Base-by-base conservation (phyloP, 2,888 invertebrate species). In the Torymus aiolomorphi region DNA sequence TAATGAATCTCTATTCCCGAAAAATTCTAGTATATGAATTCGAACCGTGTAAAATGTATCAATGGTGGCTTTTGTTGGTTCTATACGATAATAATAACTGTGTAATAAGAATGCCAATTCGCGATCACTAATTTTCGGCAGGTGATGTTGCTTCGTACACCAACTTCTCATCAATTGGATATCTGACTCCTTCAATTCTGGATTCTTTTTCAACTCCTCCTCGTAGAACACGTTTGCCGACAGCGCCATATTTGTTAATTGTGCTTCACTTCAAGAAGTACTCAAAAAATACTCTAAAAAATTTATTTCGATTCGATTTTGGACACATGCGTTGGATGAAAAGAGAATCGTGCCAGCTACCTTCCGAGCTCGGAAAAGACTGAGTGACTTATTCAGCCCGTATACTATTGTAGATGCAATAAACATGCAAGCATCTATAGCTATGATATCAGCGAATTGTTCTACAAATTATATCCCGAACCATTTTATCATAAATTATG, bases 11-110 rank as follows among this genome's bases (percentile, higher is more conserved):
- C 94, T 75, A 51, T 83, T 82, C 2, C 65, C 56, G 57, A 87
- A 87, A 62, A 88, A 86, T 57, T 87, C 87, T 0, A 92, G 92
- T 85, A 94, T 93, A 81, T 94, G 93, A 0, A 94, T 93, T 84
- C 93, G 92, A 4, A 94, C 91, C 0, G 95, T 95, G 85, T 92
- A 94, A 88, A 94, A 93, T 0, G 93, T 92, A 85, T 96, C 95
- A 57, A 96, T 91, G 12, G 95, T 94, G 70, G 91, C 91, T 88
- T 95, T 96, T 0, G 96, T 92, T 18, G 93, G 91, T 83, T 95
- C 95, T 72, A 94, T 91, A 83, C 94, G 94, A 83, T 92, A 93
- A 78, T 92, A 91, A 88, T 95, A 95, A 86, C 95, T 94, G 88
- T 95, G 94, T 83, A 94, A 93, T 79, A 94, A 94, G 54, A 95